Percentiles rank a stretch among this genome's conserved stretches.
Evolutionary conservation across 2,888 invertebrate species (phyloP).

Genomic region (Lasioglossum marginatum): DNA sequence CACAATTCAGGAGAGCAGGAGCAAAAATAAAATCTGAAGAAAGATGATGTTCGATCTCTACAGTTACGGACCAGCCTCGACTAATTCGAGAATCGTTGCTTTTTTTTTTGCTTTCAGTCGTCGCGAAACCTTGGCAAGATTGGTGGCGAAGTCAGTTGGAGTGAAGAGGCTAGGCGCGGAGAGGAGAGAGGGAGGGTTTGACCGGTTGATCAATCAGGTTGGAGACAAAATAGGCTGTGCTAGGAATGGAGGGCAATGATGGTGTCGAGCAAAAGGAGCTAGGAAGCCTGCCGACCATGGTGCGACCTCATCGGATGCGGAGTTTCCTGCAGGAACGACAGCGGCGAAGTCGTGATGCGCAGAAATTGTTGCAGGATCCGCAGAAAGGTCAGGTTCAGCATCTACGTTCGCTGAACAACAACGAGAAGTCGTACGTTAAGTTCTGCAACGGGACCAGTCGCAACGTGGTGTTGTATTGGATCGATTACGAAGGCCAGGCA

Average conservation of each 20-base stretch:
- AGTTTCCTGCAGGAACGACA: neutral
- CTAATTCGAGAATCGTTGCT: constrained; percentile 30
- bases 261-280: no score
- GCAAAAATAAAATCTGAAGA: no score
- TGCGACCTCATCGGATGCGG: neutral
- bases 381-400: constrained; percentile 21
- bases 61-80: neutral
- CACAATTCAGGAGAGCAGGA: no score
- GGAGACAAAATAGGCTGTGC: neutral
- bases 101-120: constrained; percentile 56
- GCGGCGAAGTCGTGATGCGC: neutral
- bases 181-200: constrained; percentile 24
- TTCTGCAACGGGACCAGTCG: constrained; percentile 88
- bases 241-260: neutral
- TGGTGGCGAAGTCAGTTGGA: constrained; percentile 26
- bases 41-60: no score
- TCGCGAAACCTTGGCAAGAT: constrained; percentile 38
- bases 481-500: constrained; percentile 89
- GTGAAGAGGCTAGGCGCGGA: neutral
- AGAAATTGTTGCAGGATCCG: neutral
- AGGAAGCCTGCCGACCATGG: no score
- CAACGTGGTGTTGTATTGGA: constrained; percentile 90
- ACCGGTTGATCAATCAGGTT: neutral
- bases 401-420: constrained; percentile 77
- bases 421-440: constrained; percentile 85